Base-by-base conservation (phyloP, 2,797 vertebrate genomes). In the Cryptoblepharus egeriae region DNA sequence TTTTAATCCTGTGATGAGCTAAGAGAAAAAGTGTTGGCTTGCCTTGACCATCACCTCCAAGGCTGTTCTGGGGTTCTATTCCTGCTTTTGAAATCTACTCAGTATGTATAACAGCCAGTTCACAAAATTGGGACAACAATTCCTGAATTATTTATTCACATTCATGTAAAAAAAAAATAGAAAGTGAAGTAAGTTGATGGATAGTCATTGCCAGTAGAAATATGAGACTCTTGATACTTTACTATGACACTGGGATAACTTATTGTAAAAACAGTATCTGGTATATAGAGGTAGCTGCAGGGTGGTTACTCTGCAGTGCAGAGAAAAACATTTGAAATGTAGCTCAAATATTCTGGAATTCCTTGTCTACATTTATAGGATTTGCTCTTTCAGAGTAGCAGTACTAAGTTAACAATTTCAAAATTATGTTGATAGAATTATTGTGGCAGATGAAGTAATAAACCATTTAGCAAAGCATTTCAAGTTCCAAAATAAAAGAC, bases 391-490 rank as follows among this genome's bases (percentile, higher is more conserved):
- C 35, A 81, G 37, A 57, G n/a, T 37, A 70, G 6, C 4, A 18
- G 10, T 28, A 20, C 26, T 52, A 39, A 74, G 6, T 77, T 77
- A 64, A 71, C 60, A 13, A 20, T 20, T 32, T 39, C 10, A 71
- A 45, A 65, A 70, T 79, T 70, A 24, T 58, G 72, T 57, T 30
- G 16, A 55, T 55, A 28, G 32, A 16, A 22, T 6, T 67, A 65
- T 70, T 42, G 73, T 35, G 16, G 37, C 80, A 26, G 49, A 65
- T 37, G 0, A 22, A 87, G 30, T 45, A 61, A 78, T 22, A 39
- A 61, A 35, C 24, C 65, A 49, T 77, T 73, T 77, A 87, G 37
- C 64, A 88, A 87, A 70, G 8, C 10, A 11, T 30, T 75, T 79
- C 73, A 61, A 83, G 0, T 39, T 71, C 75, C 28, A 76, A 35